Evolutionary conservation across 1,140 invertebrate species (phyloP), one percentile per base, ranked within the genome.

Genomic region (Liolophura sinensis): DNA sequence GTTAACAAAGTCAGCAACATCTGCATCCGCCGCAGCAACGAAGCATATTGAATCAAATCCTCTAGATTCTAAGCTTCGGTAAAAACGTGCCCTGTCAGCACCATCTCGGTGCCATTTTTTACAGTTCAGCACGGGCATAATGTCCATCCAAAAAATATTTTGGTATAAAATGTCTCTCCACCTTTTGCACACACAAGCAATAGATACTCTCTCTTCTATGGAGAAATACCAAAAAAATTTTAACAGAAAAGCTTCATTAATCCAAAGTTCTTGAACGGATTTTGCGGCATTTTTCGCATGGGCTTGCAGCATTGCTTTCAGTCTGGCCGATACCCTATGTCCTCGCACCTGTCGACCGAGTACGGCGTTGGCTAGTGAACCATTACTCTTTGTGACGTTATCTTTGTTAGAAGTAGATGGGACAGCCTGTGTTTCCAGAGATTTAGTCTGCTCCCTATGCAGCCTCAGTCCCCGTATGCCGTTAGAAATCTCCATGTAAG

Each of bases 91-190:
- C 72, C 89, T 88, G 68, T 90, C 90, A 69, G 88, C 88, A 22
- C 87, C 87, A n/a, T 89, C 84, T 47, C 71, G 69, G 51, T 72
- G 73, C 20, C 94, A 86, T 69, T 95, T 92, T 31, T 92, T 88
- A 79, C 92, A 96, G 69, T 92, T 90, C 15, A 97, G 84, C 3
- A 93, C 90, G 0, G 93, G 93, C 56, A 92, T 86, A 52, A 96
- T 85, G 1, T 93, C 92, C 20, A 88, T 87, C 94, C 94, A 97
- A 84, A 91, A 93, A 54, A 89, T 86, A 0, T 92, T 92, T 25
- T 92, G 89, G 80, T 96, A 96, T 25, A 96, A 84, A 59, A 94
- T 87, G 74, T 94, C 92, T 64, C 93, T 88, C 94, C 94, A 96
- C 79, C 89, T 88, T 67, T 89, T 87, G 84, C 93, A 95, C 48